Conservation (phyloP, 1,140 invertebrate species). For the Monomorium pharaonis region DNA sequence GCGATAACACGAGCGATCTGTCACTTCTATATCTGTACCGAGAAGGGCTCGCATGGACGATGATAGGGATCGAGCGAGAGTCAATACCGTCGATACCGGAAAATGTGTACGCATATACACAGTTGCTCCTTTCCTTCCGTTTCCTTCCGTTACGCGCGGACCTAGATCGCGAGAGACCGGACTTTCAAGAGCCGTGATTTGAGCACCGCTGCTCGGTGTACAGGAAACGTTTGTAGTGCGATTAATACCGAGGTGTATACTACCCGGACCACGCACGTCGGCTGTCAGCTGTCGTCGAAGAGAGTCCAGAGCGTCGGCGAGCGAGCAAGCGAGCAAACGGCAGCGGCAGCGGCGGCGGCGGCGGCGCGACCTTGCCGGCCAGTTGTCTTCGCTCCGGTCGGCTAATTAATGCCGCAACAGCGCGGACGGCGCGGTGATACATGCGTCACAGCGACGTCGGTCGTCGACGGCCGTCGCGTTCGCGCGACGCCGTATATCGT, state of each 20-base stretch:
- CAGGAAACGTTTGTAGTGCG: conserved; percentile 82
- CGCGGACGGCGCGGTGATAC: conserved; percentile 33
- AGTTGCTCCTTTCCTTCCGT: neutral
- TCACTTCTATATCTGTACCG: neutral
- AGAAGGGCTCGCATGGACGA: neutral
- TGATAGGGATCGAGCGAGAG: neutral
- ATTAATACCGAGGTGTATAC: conserved; percentile 83
- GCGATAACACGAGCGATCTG: neutral
- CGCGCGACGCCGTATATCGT: neutral
- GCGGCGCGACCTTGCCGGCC: conserved; percentile 77
- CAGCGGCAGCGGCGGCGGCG: neutral
- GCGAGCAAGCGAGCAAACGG: conserved; percentile 50
- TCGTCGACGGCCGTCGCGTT: neutral
- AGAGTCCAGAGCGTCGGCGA: conserved; percentile 69
- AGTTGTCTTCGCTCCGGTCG: conserved; percentile 78
- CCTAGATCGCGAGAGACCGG: neutral
- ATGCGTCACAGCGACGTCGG: conserved; percentile 38
- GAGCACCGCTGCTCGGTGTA: conserved; percentile 77
- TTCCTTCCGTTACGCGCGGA: conserved; percentile 2
- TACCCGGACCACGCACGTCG: conserved; percentile 81
- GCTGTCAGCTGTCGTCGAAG: conserved; percentile 79
- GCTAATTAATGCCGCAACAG: conserved; percentile 80
- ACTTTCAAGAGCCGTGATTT: conserved; percentile 62
- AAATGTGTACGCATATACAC: too few relatives aligned
- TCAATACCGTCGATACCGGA: neutral